Percentiles rank a stretch among this genome's conserved stretches.
Evolutionary conservation across 2,888 invertebrate genomes (phyloP).

Genomic region (Agrotis segetum): DNA sequence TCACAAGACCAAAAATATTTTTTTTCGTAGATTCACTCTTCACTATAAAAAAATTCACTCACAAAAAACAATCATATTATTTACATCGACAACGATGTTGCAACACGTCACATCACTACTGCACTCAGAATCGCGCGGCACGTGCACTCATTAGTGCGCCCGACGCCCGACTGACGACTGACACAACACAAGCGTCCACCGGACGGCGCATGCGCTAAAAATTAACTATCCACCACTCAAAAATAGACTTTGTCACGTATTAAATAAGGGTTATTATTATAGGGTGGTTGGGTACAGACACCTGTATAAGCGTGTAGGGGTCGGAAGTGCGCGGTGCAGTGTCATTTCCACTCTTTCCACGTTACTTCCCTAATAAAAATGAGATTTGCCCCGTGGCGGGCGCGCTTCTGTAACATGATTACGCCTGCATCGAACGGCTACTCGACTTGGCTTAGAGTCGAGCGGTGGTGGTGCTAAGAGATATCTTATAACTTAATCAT

Average conservation of each 20-base stretch:
- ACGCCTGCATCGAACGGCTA: slow-evolving; percentile 69
- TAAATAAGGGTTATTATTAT: slow-evolving; percentile 64
- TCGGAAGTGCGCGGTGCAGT: slow-evolving; percentile 89
- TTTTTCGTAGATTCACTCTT: too few relatives aligned
- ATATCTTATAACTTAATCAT: slow-evolving; percentile 28
- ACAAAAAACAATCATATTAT: slow-evolving; percentile 38
- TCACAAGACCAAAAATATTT: not conserved
- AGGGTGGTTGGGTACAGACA: slow-evolving; percentile 73
- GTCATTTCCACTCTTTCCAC: slow-evolving; percentile 89
- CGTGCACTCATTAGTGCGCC: slow-evolving; percentile 72
- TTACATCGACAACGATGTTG: slow-evolving; percentile 74
- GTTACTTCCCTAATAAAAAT: slow-evolving; percentile 88
- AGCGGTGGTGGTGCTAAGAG: slow-evolving; percentile 28
- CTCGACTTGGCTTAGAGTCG: slow-evolving; percentile 43
- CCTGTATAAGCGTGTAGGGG: slow-evolving; percentile 85
- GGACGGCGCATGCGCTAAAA: slow-evolving; percentile 72
- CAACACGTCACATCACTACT: slow-evolving; percentile 79
- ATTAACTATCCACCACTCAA: slow-evolving; percentile 47
- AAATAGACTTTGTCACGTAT: slow-evolving; percentile 59
- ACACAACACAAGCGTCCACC: slow-evolving; percentile 77
- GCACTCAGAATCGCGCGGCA: slow-evolving; percentile 32
- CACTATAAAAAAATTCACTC: not conserved
- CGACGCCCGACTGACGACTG: slow-evolving; percentile 77
- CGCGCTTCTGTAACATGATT: slow-evolving; percentile 70
- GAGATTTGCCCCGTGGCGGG: slow-evolving; percentile 80